Percentiles rank a stretch among this genome's conserved stretches.
phyloP scores from a whole-genome alignment of 2,888 invertebrate genomes.

The Gisinianus flammeolus region DNA sequence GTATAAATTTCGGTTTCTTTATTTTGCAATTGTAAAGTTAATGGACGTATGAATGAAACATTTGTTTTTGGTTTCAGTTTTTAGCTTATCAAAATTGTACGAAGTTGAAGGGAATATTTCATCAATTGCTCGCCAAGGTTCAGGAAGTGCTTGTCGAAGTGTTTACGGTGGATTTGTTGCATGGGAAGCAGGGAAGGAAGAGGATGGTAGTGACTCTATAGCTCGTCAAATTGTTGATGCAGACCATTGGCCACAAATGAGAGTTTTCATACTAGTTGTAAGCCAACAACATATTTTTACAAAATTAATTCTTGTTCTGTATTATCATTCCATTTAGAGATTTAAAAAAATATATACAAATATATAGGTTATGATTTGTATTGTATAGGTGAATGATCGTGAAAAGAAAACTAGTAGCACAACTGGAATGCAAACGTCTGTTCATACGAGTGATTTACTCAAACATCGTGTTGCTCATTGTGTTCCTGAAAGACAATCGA shows the following conservation, averaged over 20 bases:
- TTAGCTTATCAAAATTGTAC: slow-evolving; percentile 76
- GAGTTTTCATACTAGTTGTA: slow-evolving; percentile 87
- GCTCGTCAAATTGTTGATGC: slow-evolving; percentile 76
- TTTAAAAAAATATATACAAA: too few relatives aligned
- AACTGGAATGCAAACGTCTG: slow-evolving; percentile 82
- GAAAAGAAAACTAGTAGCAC: slow-evolving; percentile 87
- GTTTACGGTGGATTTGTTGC: slow-evolving; percentile 69
- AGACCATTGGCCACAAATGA: slow-evolving; percentile 88
- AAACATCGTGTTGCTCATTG: slow-evolving; percentile 73
- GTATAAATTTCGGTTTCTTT: slow-evolving; percentile 60
- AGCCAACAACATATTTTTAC: slow-evolving; percentile 55
- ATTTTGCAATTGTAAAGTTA: not conserved
- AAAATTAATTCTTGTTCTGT: not conserved
- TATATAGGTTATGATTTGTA: not conserved
- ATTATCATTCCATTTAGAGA: not conserved
- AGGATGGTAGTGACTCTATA: slow-evolving; percentile 76
- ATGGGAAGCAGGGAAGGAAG: slow-evolving; percentile 68
- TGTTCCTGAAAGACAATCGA: slow-evolving; percentile 70
- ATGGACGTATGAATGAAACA: not conserved
- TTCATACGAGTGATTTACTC: slow-evolving; percentile 81
- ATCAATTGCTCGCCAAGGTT: slow-evolving; percentile 80
- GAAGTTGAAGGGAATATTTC: slow-evolving; percentile 76
- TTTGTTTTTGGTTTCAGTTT: slow-evolving; percentile 64
- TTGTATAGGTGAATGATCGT: slow-evolving; percentile 69
- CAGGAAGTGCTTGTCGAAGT: slow-evolving; percentile 97